Evolutionary conservation across 2,888 invertebrate species (phyloP).

Genomic region (Chymomyza amoena): DNA sequence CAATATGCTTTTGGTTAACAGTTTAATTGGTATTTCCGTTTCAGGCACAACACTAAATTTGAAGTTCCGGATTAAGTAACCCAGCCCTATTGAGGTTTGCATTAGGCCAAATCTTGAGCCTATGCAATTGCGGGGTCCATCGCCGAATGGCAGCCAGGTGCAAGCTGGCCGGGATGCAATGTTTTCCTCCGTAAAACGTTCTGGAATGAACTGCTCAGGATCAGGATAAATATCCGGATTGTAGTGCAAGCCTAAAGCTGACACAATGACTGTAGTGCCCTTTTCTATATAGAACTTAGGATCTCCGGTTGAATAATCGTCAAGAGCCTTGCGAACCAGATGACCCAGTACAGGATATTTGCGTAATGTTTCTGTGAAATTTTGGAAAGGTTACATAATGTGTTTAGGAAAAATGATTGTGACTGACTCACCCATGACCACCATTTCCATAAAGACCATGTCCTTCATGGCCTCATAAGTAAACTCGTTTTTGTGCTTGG

Average conservation of each 20-base stretch:
- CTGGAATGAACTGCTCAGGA: slow-evolving; percentile 81
- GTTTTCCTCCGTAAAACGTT: slow-evolving; percentile 80
- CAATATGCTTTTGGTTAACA: slow-evolving; percentile 13
- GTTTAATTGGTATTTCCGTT: slow-evolving; percentile 32
- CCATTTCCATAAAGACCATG: slow-evolving; percentile 55
- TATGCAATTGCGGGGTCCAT: slow-evolving; percentile 73
- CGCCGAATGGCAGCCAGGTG: slow-evolving; percentile 70
- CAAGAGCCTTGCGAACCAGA: slow-evolving; percentile 77
- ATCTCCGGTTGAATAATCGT: slow-evolving; percentile 44
- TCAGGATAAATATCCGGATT: slow-evolving; percentile 81
- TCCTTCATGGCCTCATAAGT: slow-evolving; percentile 56
- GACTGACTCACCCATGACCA: slow-evolving; percentile 40
- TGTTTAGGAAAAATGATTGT: neutral
- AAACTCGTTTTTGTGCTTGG: slow-evolving; percentile 40
- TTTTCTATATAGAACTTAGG: slow-evolving; percentile 78
- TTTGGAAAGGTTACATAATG: slow-evolving; percentile 7
- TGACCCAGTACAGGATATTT: slow-evolving; percentile 80
- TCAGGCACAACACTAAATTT: slow-evolving; percentile 23
- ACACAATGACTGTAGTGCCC: slow-evolving; percentile 79
- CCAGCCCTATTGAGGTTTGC: slow-evolving; percentile 32
- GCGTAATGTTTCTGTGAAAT: slow-evolving; percentile 80
- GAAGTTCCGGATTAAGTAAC: slow-evolving; percentile 26
- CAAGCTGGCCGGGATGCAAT: slow-evolving; percentile 75
- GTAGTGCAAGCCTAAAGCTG: slow-evolving; percentile 80
- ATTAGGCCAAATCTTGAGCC: slow-evolving; percentile 52